A percentile compares a stretch with the other conserved stretches of the same genome.
These are phyloP conservation scores for Aphodius sticticus DNA, from an alignment of 2,888 invertebrate species.

Conservation along the genomic window DNA sequence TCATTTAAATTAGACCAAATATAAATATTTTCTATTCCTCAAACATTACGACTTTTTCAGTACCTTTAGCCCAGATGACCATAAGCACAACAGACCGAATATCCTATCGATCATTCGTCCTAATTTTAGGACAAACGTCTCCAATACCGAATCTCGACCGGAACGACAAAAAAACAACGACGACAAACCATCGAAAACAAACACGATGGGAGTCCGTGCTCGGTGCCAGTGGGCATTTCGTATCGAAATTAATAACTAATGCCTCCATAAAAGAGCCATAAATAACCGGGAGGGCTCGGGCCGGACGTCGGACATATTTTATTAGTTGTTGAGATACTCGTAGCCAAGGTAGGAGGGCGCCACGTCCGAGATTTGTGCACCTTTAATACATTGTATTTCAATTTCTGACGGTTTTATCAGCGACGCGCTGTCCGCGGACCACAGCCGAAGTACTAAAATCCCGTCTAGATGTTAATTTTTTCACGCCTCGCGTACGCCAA, in stretches of 20 bases:
- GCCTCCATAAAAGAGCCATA: background rate
- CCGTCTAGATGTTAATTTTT: background rate
- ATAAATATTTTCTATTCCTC: too few relatives aligned
- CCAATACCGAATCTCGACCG: too few relatives aligned
- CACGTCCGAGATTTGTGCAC: background rate
- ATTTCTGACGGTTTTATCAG: slow-evolving; percentile 4
- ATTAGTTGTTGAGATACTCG: background rate
- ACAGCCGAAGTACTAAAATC: background rate
- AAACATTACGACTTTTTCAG: too few relatives aligned
- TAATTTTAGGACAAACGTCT: background rate
- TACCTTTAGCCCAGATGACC: too few relatives aligned
- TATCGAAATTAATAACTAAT: slow-evolving; percentile 4
- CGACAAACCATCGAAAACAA: background rate
- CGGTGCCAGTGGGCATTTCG: background rate
- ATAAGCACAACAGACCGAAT: too few relatives aligned
- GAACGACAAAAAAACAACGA: background rate
- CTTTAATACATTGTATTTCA: slow-evolving; percentile 4
- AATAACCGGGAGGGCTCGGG: background rate
- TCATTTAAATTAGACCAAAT: too few relatives aligned
- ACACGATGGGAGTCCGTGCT: background rate
- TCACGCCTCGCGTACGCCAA: background rate
- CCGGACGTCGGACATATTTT: background rate
- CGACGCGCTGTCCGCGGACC: background rate
- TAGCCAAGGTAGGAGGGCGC: background rate
- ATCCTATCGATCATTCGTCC: background rate